phyloP scores from a whole-genome alignment of 2,888 invertebrate species.

The Disparrhopalites patrizii region DNA sequence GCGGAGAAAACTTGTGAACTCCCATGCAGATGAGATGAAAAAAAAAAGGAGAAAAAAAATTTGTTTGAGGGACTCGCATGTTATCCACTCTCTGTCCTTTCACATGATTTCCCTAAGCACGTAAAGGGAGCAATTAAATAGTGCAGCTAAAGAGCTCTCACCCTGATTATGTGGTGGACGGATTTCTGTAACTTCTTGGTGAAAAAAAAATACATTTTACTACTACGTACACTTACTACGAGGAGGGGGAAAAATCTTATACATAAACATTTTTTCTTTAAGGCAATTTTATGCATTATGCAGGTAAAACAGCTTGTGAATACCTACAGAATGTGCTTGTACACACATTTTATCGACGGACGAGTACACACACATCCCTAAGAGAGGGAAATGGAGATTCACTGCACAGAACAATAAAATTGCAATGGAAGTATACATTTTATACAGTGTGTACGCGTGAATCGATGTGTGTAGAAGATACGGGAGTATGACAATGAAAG shows the following conservation, averaged over 20 bases:
- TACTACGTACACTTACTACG: too few species aligned
- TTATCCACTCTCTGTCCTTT: constrained; percentile 5
- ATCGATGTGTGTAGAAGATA: neutral
- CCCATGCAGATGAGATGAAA: neutral
- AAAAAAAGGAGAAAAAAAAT: too few species aligned
- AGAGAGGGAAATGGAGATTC: too few species aligned
- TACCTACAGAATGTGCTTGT: neutral
- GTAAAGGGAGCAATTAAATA: constrained; percentile 17
- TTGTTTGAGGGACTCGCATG: too few species aligned
- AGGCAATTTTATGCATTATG: neutral
- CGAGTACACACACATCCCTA: too few species aligned
- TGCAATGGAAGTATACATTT: neutral
- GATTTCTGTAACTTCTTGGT: too few species aligned
- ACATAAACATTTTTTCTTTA: constrained; percentile 1
- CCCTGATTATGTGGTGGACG: too few species aligned
- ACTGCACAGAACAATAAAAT: too few species aligned
- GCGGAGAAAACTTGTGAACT: too few species aligned
- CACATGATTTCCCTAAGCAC: neutral
- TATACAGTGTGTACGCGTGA: neutral
- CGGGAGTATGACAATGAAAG: constrained; percentile 2
- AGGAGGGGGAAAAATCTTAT: neutral
- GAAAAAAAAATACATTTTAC: too few species aligned
- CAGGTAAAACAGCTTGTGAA: neutral
- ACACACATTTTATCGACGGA: too few species aligned
- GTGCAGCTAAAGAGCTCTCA: neutral